These are phyloP conservation scores for Prochilodus magdalenae DNA, from an alignment of 2,113 vertebrate genomes.

Conservation along the genomic window DNA sequence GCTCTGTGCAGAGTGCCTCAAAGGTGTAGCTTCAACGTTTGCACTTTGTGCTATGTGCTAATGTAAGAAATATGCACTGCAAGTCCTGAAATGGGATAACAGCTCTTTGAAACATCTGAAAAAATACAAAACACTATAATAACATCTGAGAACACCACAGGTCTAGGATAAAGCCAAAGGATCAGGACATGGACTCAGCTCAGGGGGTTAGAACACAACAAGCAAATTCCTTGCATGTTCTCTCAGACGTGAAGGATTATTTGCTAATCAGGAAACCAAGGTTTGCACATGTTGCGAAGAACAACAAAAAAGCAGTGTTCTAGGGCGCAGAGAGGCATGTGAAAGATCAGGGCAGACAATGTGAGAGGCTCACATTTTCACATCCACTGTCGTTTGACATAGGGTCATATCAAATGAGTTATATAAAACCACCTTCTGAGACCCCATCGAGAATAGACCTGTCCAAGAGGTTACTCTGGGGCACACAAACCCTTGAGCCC, in stretches of 20 bases:
- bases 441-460: not conserved
- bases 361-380: not conserved
- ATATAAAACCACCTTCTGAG: not conserved
- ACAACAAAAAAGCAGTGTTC: not conserved
- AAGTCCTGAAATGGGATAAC: not conserved
- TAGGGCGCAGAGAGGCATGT: not conserved
- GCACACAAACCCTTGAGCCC: not conserved
- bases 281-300: not conserved
- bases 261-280: not conserved
- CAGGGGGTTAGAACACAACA: not conserved
- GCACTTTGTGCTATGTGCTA: not conserved
- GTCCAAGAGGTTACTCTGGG: not conserved
- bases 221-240: not conserved
- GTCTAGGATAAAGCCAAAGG: not conserved
- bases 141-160: not conserved
- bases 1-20: not conserved
- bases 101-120: not conserved
- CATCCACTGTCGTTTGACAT: not conserved
- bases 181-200: not conserved
- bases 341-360: not conserved
- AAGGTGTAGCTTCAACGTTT: not conserved
- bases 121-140: not conserved
- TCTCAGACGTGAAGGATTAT: slow-evolving; percentile 7
- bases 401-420: not conserved
- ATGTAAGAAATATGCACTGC: not conserved